Percentiles rank a stretch among this genome's conserved stretches.
phyloP scores from a whole-genome alignment of 2,797 vertebrate genomes.

The Aulostomus chinensis region DNA sequence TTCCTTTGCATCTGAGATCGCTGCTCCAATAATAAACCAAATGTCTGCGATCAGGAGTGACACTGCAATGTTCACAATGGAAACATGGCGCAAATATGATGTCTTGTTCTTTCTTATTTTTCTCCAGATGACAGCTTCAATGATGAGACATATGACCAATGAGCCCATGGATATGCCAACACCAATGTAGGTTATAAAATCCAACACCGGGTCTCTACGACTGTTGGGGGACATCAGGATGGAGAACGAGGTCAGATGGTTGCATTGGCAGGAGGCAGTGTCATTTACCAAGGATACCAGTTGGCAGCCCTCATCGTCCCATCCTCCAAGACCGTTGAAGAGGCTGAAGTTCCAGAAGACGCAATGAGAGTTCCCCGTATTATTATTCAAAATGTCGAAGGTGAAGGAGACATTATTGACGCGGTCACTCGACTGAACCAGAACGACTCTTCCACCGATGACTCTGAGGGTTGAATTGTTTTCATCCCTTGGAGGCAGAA shows the following conservation, averaged over 20 bases:
- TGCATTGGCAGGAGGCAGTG: slow-evolving; percentile 78
- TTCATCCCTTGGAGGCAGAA: slow-evolving; percentile 54
- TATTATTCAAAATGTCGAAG: slow-evolving; percentile 67
- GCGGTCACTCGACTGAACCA: slow-evolving; percentile 66
- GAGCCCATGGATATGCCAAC: slow-evolving; percentile 85
- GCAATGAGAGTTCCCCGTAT: slow-evolving; percentile 68
- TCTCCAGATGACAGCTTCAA: slow-evolving; percentile 88
- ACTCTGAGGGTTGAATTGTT: slow-evolving; percentile 27
- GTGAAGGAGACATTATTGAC: slow-evolving; percentile 78
- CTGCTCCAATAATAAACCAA: slow-evolving; percentile 86
- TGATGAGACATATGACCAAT: slow-evolving; percentile 84
- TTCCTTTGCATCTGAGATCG: slow-evolving; percentile 36
- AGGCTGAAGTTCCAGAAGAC: slow-evolving; percentile 91
- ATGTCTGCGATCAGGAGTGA: slow-evolving; percentile 87
- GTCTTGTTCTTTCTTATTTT: slow-evolving; percentile 84
- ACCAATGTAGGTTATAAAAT: slow-evolving; percentile 84
- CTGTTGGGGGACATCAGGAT: slow-evolving; percentile 86
- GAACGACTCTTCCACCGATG: slow-evolving; percentile 78
- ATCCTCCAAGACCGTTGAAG: slow-evolving; percentile 57
- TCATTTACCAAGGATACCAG: not conserved
- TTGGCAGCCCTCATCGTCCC: slow-evolving; percentile 82
- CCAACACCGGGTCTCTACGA: slow-evolving; percentile 9
- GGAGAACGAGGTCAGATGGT: slow-evolving; percentile 91
- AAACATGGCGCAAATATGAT: slow-evolving; percentile 87
- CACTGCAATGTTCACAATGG: slow-evolving; percentile 87